Conservation (phyloP, 2,797 vertebrate species). For the Trachops cirrhosus region DNA sequence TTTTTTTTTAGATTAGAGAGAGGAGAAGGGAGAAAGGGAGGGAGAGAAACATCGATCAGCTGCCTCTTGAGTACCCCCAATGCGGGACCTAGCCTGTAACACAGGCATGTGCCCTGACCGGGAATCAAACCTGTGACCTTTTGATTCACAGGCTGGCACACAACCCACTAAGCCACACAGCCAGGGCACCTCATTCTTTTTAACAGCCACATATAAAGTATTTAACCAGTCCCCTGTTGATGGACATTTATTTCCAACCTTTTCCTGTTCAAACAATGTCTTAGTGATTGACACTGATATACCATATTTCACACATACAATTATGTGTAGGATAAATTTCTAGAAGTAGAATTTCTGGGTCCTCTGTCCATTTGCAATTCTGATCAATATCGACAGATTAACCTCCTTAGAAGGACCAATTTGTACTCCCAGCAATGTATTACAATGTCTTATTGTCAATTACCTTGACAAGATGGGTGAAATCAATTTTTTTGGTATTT, state of each 20-base stretch:
- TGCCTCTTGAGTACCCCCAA: neutral
- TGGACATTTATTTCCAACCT: neutral
- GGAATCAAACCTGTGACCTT: neutral
- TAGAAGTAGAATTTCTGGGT: constrained; percentile 7
- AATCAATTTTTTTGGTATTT: neutral
- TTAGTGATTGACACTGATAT: neutral
- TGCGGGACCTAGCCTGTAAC: neutral
- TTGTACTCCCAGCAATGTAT: neutral
- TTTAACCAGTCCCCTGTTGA: neutral
- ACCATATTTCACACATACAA: neutral
- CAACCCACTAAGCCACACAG: neutral
- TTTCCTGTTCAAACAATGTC: neutral
- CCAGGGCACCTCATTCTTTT: neutral
- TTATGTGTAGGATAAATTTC: neutral
- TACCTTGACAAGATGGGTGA: neutral
- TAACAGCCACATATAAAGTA: neutral
- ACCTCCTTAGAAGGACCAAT: neutral
- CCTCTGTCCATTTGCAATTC: neutral
- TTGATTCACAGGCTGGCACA: neutral
- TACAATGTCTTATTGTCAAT: neutral
- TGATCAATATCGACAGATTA: neutral
- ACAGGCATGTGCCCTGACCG: neutral
- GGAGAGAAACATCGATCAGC: neutral
- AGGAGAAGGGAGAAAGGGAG: neutral
- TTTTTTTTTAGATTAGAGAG: neutral